Evolutionary conservation across 2,113 vertebrate species (phyloP).

Genomic region (Nansenia antarctica): DNA sequence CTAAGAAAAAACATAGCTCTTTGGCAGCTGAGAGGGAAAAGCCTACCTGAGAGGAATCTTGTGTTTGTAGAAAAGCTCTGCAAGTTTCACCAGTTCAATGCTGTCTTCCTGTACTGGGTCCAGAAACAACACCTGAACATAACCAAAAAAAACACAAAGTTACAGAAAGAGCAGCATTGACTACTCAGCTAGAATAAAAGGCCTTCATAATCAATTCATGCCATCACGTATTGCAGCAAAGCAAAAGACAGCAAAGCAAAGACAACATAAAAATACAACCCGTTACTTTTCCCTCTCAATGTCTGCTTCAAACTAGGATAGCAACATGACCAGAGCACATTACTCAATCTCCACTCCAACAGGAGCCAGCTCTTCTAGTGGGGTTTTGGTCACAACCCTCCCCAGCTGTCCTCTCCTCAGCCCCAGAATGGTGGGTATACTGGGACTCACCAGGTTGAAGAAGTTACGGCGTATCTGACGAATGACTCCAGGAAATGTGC

Average conservation of each 20-base stretch:
- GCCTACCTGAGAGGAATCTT: slow-evolving; percentile 89
- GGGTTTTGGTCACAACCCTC: neutral
- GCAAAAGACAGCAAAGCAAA: neutral
- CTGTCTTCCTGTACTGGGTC: slow-evolving; percentile 85
- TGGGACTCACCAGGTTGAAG: slow-evolving; percentile 88
- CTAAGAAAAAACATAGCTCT: slow-evolving; percentile 36
- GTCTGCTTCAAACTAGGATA: too few relatives aligned
- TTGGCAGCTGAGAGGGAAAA: slow-evolving; percentile 26
- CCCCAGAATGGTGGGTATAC: neutral
- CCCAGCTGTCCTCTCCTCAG: neutral
- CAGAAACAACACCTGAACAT: slow-evolving; percentile 87
- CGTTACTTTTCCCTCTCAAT: too few relatives aligned
- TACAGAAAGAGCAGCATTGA: too few relatives aligned
- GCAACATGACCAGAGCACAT: neutral
- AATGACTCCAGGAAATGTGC: slow-evolving; percentile 84
- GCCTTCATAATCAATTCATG: neutral
- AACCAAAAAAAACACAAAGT: slow-evolving; percentile 17
- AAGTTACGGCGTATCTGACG: slow-evolving; percentile 90
- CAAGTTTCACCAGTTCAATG: slow-evolving; percentile 84
- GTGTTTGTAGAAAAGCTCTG: slow-evolving; percentile 86
- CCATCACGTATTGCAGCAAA: too few relatives aligned
- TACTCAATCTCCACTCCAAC: neutral
- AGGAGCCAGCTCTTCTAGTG: neutral
- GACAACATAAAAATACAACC: neutral
- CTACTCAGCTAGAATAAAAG: neutral